Evolutionary conservation across 2,797 vertebrate species (phyloP).

Genomic region (Telmatherina bonti): DNA sequence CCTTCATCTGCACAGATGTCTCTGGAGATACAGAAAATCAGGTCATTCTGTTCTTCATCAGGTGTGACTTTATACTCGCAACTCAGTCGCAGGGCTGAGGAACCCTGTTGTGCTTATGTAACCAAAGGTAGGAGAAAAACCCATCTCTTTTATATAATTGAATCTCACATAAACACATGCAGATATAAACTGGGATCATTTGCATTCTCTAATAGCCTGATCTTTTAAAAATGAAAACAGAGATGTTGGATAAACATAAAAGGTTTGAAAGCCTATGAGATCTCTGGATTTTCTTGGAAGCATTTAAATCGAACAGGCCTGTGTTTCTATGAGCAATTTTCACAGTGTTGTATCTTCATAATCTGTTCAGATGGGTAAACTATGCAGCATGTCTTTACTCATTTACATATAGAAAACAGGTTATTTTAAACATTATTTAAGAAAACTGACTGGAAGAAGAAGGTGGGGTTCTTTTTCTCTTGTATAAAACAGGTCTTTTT

Average conservation of each 20-base stretch:
- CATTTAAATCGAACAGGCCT: slow-evolving; percentile 20
- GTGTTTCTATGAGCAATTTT: slow-evolving; percentile 44
- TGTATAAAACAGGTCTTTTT: slow-evolving; percentile 3
- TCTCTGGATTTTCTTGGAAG: slow-evolving; percentile 43
- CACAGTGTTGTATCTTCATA: slow-evolving; percentile 52
- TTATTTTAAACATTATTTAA: slow-evolving; percentile 30
- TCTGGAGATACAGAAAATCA: slow-evolving; percentile 75
- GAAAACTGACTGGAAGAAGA: slow-evolving; percentile 25
- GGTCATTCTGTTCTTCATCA: slow-evolving; percentile 77
- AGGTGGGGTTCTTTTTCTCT: not conserved
- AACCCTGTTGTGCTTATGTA: slow-evolving; percentile 62
- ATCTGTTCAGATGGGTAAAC: slow-evolving; percentile 45
- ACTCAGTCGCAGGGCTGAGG: slow-evolving; percentile 39
- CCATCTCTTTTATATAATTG: slow-evolving; percentile 16
- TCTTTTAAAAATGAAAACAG: slow-evolving; percentile 24
- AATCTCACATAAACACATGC: slow-evolving; percentile 20
- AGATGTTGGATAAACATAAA: slow-evolving; percentile 34
- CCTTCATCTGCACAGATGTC: slow-evolving; percentile 75
- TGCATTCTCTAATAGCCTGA: slow-evolving; percentile 17
- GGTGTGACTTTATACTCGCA: slow-evolving; percentile 68
- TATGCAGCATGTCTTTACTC: slow-evolving; percentile 22
- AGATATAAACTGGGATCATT: not conserved
- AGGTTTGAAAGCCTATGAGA: slow-evolving; percentile 19
- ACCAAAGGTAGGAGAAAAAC: slow-evolving; percentile 28
- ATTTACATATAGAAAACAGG: slow-evolving; percentile 42